A percentile compares a stretch with the other conserved stretches of the same genome.
phyloP scores from a whole-genome alignment of 2,888 invertebrate species.

The Himalopsyche kuldschensis region DNA sequence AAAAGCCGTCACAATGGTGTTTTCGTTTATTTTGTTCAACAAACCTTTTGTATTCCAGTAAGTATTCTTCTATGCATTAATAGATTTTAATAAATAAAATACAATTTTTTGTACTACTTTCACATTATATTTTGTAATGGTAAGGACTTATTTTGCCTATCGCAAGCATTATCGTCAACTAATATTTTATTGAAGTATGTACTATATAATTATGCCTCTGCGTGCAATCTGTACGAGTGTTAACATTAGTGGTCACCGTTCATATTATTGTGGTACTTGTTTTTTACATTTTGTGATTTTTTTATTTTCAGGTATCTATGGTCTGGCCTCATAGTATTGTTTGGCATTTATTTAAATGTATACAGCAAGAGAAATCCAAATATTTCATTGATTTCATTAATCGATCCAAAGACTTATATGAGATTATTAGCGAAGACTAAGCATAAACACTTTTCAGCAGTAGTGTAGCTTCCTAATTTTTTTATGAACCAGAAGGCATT shows the following conservation, averaged over 20 bases:
- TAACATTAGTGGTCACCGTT: no score
- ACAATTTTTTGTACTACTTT: no score
- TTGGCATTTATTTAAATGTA: slow-evolving; percentile 93
- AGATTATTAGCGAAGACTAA: slow-evolving; percentile 24
- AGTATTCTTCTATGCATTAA: slow-evolving; percentile 49
- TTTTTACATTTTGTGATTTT: not conserved
- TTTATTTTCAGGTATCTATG: slow-evolving; percentile 75
- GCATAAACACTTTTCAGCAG: slow-evolving; percentile 33
- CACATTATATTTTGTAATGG: no score
- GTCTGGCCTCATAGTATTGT: slow-evolving; percentile 84
- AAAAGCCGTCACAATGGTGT: slow-evolving; percentile 88
- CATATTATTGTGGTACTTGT: not conserved
- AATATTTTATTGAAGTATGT: no score
- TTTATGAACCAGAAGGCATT: not conserved
- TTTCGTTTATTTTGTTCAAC: slow-evolving; percentile 91
- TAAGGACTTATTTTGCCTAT: no score
- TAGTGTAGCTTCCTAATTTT: slow-evolving; percentile 19
- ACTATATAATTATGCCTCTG: no score
- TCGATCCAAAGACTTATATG: slow-evolving; percentile 44
- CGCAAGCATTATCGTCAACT: no score
- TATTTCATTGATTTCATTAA: slow-evolving; percentile 44
- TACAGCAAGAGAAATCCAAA: slow-evolving; percentile 74
- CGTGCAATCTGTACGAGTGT: no score
- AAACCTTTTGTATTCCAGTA: slow-evolving; percentile 94
- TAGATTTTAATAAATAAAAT: no score